Evolutionary conservation across 2,888 invertebrate genomes (phyloP).

Genomic region (Argyresthia albistria): DNA sequence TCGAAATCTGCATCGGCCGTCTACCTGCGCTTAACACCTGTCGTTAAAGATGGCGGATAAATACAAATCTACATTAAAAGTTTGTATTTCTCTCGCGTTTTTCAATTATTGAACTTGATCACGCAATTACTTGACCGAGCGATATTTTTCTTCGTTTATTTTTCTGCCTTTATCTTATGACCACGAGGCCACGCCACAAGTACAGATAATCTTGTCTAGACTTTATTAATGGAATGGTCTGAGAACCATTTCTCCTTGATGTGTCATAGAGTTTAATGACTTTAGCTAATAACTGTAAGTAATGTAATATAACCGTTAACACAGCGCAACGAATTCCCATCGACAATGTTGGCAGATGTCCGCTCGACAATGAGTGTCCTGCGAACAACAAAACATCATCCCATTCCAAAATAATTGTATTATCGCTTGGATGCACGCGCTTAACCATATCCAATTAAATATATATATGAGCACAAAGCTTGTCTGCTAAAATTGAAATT

Average conservation of each 20-base stretch:
- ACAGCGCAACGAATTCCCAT: conserved; percentile 20
- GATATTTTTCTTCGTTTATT: no score
- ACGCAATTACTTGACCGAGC: no score
- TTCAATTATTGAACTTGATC: no score
- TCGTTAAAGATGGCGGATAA: conserved; percentile 2
- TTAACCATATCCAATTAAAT: not conserved
- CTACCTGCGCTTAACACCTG: conserved; percentile 50
- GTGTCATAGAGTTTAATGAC: no score
- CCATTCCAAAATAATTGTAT: not conserved
- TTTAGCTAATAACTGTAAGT: not conserved
- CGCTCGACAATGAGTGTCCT: conserved; percentile 30
- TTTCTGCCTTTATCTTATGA: no score
- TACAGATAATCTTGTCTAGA: no score
- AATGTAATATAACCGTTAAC: conserved; percentile 7
- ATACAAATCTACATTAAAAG: no score
- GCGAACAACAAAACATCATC: conserved; percentile 25
- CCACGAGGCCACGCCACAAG: no score
- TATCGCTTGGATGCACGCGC: not conserved
- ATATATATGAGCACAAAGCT: not conserved
- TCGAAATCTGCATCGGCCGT: conserved; percentile 22
- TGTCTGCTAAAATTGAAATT: not conserved
- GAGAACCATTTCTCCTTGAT: no score
- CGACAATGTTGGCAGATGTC: conserved; percentile 40
- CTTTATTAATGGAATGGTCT: no score
- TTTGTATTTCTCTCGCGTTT: not conserved